Evolutionary conservation across 2,888 invertebrate genomes (phyloP).

Genomic region (Melieria omissa): DNA sequence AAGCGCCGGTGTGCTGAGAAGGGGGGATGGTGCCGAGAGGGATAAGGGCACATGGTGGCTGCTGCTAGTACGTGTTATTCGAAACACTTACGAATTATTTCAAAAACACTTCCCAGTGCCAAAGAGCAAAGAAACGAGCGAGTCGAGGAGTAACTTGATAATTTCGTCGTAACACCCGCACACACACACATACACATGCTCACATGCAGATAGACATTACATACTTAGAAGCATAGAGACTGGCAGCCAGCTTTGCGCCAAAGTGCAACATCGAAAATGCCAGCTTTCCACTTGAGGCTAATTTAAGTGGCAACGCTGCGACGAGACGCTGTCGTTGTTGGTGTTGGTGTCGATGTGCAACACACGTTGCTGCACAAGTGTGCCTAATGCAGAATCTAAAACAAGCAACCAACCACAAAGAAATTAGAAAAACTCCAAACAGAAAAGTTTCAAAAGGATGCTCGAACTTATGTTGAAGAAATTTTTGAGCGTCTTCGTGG

Average conservation of each 20-base stretch:
- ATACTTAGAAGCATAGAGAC: background rate
- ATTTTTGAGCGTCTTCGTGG: no score
- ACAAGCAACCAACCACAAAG: no score
- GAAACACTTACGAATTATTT: constrained; percentile 28
- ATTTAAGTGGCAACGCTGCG: constrained; percentile 48
- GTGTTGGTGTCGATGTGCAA: no score
- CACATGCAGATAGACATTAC: background rate
- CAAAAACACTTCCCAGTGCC: constrained; percentile 28
- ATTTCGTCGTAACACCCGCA: constrained; percentile 17
- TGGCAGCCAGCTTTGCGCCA: background rate
- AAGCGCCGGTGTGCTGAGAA: no score
- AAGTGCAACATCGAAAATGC: background rate
- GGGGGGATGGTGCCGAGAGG: no score
- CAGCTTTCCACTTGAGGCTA: constrained; percentile 51
- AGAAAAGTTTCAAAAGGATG: no score
- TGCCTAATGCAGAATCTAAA: no score
- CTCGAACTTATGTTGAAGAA: no score
- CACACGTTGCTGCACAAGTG: no score
- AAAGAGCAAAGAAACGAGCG: constrained; percentile 21
- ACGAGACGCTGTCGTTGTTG: no score
- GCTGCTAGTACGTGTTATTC: constrained; percentile 18
- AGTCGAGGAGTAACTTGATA: constrained; percentile 21
- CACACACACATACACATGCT: background rate
- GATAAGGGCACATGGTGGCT: background rate
- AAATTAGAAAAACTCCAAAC: no score